Evolutionary conservation across 2,113 vertebrate species (phyloP), one percentile per base, ranked within the genome.

Genomic region (Cyanocitta stelleri): DNA sequence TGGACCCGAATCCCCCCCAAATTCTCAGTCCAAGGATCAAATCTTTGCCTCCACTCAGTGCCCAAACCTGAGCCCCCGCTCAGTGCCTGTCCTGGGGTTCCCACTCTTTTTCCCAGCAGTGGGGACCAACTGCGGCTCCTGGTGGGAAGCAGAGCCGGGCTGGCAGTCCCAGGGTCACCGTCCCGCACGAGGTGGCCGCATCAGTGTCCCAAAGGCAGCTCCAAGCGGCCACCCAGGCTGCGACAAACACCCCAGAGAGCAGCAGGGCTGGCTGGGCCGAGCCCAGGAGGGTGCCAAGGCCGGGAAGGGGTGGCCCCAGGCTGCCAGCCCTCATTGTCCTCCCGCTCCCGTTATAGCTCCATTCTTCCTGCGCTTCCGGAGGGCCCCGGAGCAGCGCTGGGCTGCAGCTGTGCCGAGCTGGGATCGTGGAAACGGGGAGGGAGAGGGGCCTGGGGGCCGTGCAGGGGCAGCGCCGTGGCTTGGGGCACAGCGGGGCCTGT

Each of bases 401-500:
- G 79, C 91, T 35, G 9, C 64, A 0, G 62, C 90, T 44, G 1
- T 1, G 16, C 87, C 43, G 0, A 0, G 14, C 77, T 17, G 58
- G 16, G 37, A 27, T 26, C 41, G 4, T 0, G 6, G 30, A 26
- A 39, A 58, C 54, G 43, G 3, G 4, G 0, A 17, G 52, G 3
- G 1, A 55, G 48, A 80, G 52, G 72, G 33, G n/a, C 48, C 77
- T 3, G 2, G 13, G 5, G 30, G 37, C 63, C 13, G 0, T 0
- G 6, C 54, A 1, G 41, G 35, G n/a, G 6, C 46, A 59, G 43
- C 18, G 0, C 16, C 26, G 9, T 0, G 23, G 22, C 23, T 6
- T 13, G 75, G 68, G 61, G n/a, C 32, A 9, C 16, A 2, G 37
- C 3, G 2, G 23, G 48, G 20, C 6, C n/a, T 0, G 2, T 5